Evolutionary conservation across 2,797 vertebrate species (phyloP).

Genomic region (Girardinus metallicus): DNA sequence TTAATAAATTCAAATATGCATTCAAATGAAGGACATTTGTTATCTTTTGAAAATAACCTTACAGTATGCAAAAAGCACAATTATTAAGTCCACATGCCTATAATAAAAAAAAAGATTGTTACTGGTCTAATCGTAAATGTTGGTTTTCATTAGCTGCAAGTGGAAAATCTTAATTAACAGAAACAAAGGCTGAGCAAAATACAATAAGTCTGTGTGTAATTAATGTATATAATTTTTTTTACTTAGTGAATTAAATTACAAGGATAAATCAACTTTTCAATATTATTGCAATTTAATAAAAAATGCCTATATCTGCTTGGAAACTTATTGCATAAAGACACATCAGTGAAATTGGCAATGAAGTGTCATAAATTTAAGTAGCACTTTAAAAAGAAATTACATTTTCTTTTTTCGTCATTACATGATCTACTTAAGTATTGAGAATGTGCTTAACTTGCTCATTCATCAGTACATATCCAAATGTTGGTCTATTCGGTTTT

Average conservation of each 20-base stretch:
- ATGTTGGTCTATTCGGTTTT: background rate
- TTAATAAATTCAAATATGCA: background rate
- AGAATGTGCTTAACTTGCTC: background rate
- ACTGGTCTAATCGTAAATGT: background rate
- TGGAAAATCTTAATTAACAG: background rate
- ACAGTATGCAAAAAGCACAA: background rate
- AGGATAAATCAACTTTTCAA: background rate
- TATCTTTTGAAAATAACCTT: background rate
- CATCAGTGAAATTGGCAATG: background rate
- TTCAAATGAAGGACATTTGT: background rate
- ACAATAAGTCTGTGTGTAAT: too few relatives aligned
- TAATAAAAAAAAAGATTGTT: background rate
- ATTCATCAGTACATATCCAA: background rate
- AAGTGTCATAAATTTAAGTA: background rate
- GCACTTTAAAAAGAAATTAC: too few relatives aligned
- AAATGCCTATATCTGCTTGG: background rate
- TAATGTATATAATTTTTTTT: too few relatives aligned
- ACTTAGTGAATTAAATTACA: background rate
- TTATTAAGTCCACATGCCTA: background rate
- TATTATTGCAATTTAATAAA: background rate
- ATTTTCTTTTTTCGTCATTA: background rate
- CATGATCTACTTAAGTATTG: background rate
- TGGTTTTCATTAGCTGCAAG: background rate
- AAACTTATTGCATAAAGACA: background rate
- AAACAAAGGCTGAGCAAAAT: background rate